These are phyloP conservation scores for Parnassius mnemosyne DNA, from an alignment of 2,888 invertebrate species.

Conservation along the genomic window DNA sequence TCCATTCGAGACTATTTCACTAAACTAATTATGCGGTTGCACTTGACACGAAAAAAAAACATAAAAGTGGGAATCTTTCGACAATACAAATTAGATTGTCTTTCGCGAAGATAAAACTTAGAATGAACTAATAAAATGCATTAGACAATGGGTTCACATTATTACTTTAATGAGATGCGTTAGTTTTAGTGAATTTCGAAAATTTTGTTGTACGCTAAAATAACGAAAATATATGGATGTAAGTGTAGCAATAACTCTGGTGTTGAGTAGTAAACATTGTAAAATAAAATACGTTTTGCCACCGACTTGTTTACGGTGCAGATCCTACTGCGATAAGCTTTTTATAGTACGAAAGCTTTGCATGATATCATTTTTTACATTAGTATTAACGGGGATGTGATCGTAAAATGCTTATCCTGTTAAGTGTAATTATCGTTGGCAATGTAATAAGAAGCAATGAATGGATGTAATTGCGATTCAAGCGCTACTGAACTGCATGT, in stretches of 20 bases:
- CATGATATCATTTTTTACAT: conserved; percentile 21
- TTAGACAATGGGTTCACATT: conserved; percentile 34
- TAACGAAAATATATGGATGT: conserved; percentile 17
- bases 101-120: conserved; percentile 31
- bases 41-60: conserved; percentile 66
- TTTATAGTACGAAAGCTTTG: conserved; percentile 22
- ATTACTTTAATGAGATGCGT: conserved; percentile 28
- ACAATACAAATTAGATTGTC: conserved; percentile 50
- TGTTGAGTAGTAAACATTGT: conserved; percentile 16
- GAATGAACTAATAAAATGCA: conserved; percentile 35
- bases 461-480: conserved; percentile 10
- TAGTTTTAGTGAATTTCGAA: conserved; percentile 29
- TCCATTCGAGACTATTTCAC: conserved; percentile 54
- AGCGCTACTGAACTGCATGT: conserved; percentile 9
- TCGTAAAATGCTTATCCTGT: conserved; percentile 24
- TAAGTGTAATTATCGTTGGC: conserved; percentile 21
- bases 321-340: conserved; percentile 17
- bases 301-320: conserved; percentile 17
- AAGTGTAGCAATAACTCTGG: conserved; percentile 17
- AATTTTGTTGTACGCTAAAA: conserved; percentile 17
- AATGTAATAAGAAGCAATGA: conserved; percentile 11
- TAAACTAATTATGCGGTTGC: conserved; percentile 54
- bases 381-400: conserved; percentile 21
- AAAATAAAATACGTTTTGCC: conserved; percentile 22
- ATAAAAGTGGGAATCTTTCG: conserved; percentile 58